A percentile compares a stretch with the other conserved stretches of the same genome.
Evolutionary conservation across 2,113 vertebrate species (phyloP).

Genomic region (Bubo bubo): DNA sequence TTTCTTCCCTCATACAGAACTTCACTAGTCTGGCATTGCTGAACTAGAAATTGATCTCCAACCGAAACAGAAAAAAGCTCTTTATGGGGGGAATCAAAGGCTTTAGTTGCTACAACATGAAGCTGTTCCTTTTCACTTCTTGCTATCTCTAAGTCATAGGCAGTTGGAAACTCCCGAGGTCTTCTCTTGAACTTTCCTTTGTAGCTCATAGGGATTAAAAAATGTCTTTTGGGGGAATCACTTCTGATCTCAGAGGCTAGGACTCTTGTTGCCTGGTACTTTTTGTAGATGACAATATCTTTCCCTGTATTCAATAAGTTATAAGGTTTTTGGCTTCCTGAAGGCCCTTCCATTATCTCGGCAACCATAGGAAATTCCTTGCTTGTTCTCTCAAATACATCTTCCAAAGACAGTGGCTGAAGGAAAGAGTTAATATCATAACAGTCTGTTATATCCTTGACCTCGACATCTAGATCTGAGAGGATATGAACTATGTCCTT

Average conservation of each 20-base stretch:
- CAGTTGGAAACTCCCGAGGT: constrained; percentile 83
- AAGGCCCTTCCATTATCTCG: constrained; percentile 78
- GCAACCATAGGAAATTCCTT: constrained; percentile 82
- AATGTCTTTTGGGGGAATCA: constrained; percentile 76
- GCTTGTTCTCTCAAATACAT: constrained; percentile 77
- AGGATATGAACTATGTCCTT: constrained; percentile 80
- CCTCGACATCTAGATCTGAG: constrained; percentile 85
- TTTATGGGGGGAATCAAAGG: constrained; percentile 68
- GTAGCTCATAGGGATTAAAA: constrained; percentile 85
- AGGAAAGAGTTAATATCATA: constrained; percentile 77
- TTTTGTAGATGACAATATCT: constrained; percentile 79
- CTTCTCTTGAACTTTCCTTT: constrained; percentile 85
- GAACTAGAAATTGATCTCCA: constrained; percentile 84
- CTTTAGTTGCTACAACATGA: constrained; percentile 84
- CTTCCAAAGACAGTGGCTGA: constrained; percentile 77
- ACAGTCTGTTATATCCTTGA: constrained; percentile 82
- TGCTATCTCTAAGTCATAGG: constrained; percentile 82
- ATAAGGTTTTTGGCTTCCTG: constrained; percentile 40
- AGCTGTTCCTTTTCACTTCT: constrained; percentile 78
- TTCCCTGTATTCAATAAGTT: constrained; percentile 67
- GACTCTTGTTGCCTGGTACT: constrained; percentile 74
- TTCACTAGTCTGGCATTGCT: constrained; percentile 67
- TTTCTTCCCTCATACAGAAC: constrained; percentile 61
- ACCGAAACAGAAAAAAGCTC: constrained; percentile 78
- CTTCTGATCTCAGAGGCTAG: constrained; percentile 84